phyloP scores from a whole-genome alignment of 2,888 invertebrate species.

The Cinara cedri region DNA sequence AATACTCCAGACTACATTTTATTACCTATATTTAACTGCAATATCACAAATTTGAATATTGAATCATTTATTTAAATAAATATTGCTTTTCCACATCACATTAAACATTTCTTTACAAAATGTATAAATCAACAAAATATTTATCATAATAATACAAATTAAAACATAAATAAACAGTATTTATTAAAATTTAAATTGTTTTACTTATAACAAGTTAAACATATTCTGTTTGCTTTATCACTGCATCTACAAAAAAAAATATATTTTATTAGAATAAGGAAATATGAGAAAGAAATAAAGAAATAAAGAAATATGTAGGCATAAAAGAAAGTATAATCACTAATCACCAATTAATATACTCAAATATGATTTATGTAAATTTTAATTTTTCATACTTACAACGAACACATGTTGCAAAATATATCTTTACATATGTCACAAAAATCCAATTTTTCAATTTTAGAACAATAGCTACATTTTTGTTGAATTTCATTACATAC shows the following conservation, averaged over 20 bases:
- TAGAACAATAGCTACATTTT: constrained; percentile 48
- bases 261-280: too few relatives aligned
- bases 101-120: neutral
- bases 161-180: too few relatives aligned
- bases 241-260: constrained; percentile 17
- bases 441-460: constrained; percentile 29
- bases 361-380: neutral
- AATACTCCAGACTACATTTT: too few relatives aligned
- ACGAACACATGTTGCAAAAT: constrained; percentile 45
- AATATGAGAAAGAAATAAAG: neutral
- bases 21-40: too few relatives aligned
- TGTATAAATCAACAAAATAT: constrained; percentile 17
- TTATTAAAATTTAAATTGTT: neutral
- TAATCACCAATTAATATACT: neutral
- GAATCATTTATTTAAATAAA: too few relatives aligned
- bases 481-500: neutral
- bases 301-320: neutral
- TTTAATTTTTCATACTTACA: constrained; percentile 23
- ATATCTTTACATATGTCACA: constrained; percentile 43
- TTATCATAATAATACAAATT: neutral
- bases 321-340: neutral
- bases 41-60: too few relatives aligned
- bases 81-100: too few relatives aligned
- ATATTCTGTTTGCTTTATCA: constrained; percentile 8
- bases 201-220: constrained; percentile 48